phyloP scores from a whole-genome alignment of 2,888 invertebrate genomes.

The Dichetophora obliterata region DNA sequence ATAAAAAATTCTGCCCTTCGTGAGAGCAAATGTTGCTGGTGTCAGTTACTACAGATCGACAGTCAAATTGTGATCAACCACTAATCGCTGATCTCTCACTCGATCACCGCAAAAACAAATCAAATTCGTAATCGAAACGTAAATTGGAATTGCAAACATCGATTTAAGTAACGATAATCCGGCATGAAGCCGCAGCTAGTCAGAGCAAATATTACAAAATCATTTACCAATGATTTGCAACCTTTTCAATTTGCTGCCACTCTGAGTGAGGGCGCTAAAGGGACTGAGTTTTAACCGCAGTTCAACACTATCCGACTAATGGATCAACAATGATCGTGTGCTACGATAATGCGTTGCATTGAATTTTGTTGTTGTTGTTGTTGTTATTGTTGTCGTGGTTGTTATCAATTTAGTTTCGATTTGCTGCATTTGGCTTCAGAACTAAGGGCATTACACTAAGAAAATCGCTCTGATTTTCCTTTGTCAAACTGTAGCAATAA shows the following conservation, averaged over 20 bases:
- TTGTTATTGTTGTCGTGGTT: too few relatives aligned
- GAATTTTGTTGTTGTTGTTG: neutral
- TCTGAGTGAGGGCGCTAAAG: neutral
- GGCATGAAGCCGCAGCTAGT: neutral
- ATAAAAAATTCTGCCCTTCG: neutral
- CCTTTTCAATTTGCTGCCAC: neutral
- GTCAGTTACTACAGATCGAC: slow-evolving; percentile 5
- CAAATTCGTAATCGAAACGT: slow-evolving; percentile 38
- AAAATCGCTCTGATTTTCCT: neutral
- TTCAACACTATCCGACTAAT: neutral
- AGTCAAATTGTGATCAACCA: slow-evolving; percentile 5
- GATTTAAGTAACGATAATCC: neutral
- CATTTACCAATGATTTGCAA: slow-evolving; percentile 19
- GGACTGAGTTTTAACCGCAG: neutral
- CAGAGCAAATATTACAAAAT: slow-evolving; percentile 27
- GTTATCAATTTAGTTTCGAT: slow-evolving; percentile 30
- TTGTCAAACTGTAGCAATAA: too few relatives aligned
- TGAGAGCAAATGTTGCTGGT: neutral
- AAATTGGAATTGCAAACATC: slow-evolving; percentile 42
- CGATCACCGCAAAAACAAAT: slow-evolving; percentile 47
- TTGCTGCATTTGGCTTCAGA: neutral
- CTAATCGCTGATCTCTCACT: slow-evolving; percentile 1
- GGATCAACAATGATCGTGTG: neutral
- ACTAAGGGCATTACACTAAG: too few relatives aligned
- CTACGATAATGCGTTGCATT: slow-evolving; percentile 9